phyloP scores from a whole-genome alignment of 2,797 vertebrate genomes.

The Chelmon rostratus region DNA sequence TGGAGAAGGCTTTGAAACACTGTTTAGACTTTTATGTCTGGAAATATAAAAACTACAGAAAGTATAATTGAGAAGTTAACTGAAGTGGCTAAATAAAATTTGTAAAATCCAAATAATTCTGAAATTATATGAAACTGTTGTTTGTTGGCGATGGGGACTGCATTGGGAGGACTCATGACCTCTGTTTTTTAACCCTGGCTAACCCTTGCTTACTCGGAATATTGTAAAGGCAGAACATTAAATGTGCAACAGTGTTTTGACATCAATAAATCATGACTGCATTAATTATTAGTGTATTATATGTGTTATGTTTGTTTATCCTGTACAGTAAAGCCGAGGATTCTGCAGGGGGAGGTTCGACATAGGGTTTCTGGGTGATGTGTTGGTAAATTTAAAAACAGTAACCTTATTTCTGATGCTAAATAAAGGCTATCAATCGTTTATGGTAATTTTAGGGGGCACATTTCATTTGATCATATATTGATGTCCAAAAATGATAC shows the following conservation, averaged over 20 bases:
- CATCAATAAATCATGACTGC: constrained; percentile 42
- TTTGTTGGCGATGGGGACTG: neutral
- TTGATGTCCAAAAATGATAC: neutral
- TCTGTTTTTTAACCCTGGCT: neutral
- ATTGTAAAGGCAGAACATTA: neutral
- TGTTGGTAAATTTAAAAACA: neutral
- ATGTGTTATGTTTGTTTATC: constrained; percentile 3
- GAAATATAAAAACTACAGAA: neutral
- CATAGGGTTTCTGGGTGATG: neutral
- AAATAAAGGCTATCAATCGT: neutral
- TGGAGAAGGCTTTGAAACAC: neutral
- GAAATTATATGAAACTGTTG: neutral
- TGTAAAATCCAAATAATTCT: neutral
- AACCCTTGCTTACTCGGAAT: neutral
- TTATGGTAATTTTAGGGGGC: neutral
- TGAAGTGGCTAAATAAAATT: neutral
- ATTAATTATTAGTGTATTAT: constrained; percentile 41
- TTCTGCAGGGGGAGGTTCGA: neutral
- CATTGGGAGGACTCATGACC: neutral
- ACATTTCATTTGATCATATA: neutral
- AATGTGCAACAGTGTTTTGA: constrained; percentile 18
- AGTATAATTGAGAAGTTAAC: neutral
- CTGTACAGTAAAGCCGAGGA: neutral
- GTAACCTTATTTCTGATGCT: neutral
- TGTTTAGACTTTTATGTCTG: neutral